Conservation (phyloP, 2,113 vertebrate genomes). For the Gnathonemus echidnorhynchus region DNA sequence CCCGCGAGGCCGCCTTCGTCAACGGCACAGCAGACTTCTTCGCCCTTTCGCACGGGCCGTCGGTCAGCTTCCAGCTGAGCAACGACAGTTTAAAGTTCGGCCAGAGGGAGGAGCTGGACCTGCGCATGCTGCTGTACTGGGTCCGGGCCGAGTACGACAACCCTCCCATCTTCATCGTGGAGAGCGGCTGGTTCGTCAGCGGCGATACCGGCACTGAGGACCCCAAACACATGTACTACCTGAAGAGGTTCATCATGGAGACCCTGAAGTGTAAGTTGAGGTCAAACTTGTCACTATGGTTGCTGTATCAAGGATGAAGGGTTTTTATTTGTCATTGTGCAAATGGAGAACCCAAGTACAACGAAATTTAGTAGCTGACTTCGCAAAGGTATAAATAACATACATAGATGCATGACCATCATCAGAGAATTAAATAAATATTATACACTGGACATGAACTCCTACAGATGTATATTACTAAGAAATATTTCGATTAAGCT, state of each 20-base stretch:
- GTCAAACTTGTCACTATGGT: neutral
- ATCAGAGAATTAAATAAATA: neutral
- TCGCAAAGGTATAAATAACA: neutral
- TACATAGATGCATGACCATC: neutral
- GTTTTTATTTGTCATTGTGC: neutral
- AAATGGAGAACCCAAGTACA: neutral
- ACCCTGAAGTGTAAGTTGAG: conserved; percentile 78
- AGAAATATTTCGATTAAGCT: neutral
- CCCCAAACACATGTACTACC: conserved; percentile 87
- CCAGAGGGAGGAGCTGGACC: conserved; percentile 79
- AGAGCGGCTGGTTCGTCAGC: conserved; percentile 93
- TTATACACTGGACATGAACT: neutral
- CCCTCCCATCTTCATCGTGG: conserved; percentile 85
- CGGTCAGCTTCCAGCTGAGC: conserved; percentile 84
- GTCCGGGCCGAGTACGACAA: conserved; percentile 80
- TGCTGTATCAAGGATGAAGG: neutral
- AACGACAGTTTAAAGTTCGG: conserved; percentile 82
- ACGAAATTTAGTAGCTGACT: neutral
- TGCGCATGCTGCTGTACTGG: conserved; percentile 91
- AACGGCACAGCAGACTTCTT: conserved; percentile 90
- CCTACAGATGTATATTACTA: neutral
- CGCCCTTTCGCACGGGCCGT: conserved; percentile 86
- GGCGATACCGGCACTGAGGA: conserved; percentile 82
- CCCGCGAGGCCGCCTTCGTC: conserved; percentile 66
- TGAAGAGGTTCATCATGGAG: conserved; percentile 87